Base-by-base conservation (phyloP, 2,888 invertebrate genomes). In the Trachelus iudaicus region DNA sequence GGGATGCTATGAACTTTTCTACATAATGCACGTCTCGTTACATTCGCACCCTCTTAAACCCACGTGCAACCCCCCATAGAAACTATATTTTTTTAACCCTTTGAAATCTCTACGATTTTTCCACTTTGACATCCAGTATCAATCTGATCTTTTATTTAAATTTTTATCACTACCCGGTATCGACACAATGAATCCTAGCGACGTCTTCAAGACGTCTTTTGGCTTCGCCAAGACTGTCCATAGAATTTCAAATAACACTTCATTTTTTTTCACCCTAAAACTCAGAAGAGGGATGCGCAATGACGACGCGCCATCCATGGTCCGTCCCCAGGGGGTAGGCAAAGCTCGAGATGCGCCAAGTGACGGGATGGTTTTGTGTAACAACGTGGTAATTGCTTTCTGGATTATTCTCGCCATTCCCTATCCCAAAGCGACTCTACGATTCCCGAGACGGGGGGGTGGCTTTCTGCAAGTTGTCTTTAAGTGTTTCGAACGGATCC, bases 21-120 rank as follows among this genome's bases (percentile, higher is more conserved):
- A 80, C 81, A 83, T 86, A 84, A 85, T 85, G 80, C 81, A 86
- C 79, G 83, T 81, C 83, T 85, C 85, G 84, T 86, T 85, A 84
- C 80, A 78, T 75, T 76, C 69, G 31, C 73, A 34, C n/a, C 37
- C 34, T 79, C 69, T 77, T 79, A 77, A 78, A 40, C 73, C 75
- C 15, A 40, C 4, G 23, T 23, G 56, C 56, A 9, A 56, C 6
- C 1, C 1, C 23, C 9, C 23, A 56, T 56, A 2, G 23, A 56
- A 56, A 23, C 56, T 9, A 56, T 23, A 23, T 23, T 23, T 40
- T 34, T 1, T 6, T 6, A 6, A 23, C 15, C 40, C 56, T 56
- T 56, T 56, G 56, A 23, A 9, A 1, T 23, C 2, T 23, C 23
- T 2, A 23, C 15, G 56, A 56, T 9, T 56, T 15, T 15, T 15